Base-by-base conservation (phyloP, 2,888 invertebrate genomes). In the Drosophila demipolita region DNA sequence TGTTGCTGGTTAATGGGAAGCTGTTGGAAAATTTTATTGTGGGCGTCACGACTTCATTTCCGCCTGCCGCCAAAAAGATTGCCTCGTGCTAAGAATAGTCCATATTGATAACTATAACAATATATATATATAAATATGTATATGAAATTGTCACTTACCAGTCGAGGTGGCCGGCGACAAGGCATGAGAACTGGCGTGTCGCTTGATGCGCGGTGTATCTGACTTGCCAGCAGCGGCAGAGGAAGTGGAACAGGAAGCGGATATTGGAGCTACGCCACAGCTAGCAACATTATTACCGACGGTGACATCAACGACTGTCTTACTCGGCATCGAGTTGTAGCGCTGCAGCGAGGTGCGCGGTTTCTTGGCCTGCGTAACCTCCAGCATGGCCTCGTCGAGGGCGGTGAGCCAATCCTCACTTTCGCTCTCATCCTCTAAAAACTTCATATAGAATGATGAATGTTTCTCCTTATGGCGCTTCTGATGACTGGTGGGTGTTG, bases 241-340 rank as follows among this genome's bases (percentile, higher is more conserved):
- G 32, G 75, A 69, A 12, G 66, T 32, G 17, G 68, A 17, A n/a
- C 72, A 64, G 32, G 64, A 53, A 15, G 59, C 35, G 7, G 69
- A 49, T 8, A 48, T 53, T n/a, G 69, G 50, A 11, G 38, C 50
- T n/a, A 35, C 38, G 36, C 45, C 53, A 17, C 48, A 50, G 23
- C 48, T 66, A 17, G 58, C 67, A 35, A 29, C 23, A 29, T 12
- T 57, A 23, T 57, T 26, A 50, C n/a, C 38, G 12, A 38, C 33
- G 8, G 29, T 12, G 8, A 36, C 68, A 42, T 69, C 66, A 26
- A 40, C 68, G 3, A 32, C 62, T 0, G 86, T 81, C 5, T 89
- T 88, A 1, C 79, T 82, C 1, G 92, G 92, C 92, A 92, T 90
- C 0, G 92, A 92, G 49, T 92, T 91, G 69, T 91, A 91, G 2